Evolutionary conservation across 2,888 invertebrate species (phyloP), one percentile per base, ranked within the genome.

Genomic region (Arge pagana): DNA sequence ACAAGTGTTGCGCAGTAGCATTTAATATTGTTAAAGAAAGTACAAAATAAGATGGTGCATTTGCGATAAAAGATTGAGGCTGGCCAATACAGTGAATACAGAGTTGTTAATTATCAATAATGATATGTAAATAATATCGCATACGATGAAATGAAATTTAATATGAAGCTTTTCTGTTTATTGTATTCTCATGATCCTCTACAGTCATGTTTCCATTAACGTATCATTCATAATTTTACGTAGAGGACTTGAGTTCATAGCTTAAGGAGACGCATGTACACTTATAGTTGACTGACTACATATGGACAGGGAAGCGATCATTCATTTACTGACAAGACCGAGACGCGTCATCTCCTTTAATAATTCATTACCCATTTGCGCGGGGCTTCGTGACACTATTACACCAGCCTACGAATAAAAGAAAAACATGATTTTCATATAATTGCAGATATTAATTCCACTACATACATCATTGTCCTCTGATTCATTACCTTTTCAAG

Each of bases 371-470:
- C 97, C 97, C 92, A 98, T 93, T 80, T 96, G 91, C 58, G 97
- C 97, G 10, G 96, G 97, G 63, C 96, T 96, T 78, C 89, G 89
- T 28, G 95, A 93, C 8, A 98, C 96, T 68, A 93, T 88, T 16
- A 96, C 97, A 64, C 94, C 93, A 59, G 96, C 96, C 80, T 83
- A 61, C 21, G 5, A 31, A 5, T 7, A 36, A n/a, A 10, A 54
- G 23, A 3, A 36, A 26, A 11, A 31, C 4, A 26, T 26, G 30
- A 50, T n/a, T n/a, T n/a, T n/a, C n/a, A n/a, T n/a, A n/a, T n/a
- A n/a, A n/a, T n/a, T n/a, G n/a, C n/a, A n/a, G n/a, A n/a, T n/a
- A n/a, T n/a, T n/a, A n/a, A n/a, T n/a, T n/a, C n/a, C n/a, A n/a
- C n/a, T n/a, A n/a, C n/a, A n/a, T n/a, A n/a, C n/a, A n/a, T n/a